These are phyloP conservation scores for Gnathonemus echidnorhynchus DNA, from an alignment of 2,113 vertebrate species.

Conservation along the genomic window DNA sequence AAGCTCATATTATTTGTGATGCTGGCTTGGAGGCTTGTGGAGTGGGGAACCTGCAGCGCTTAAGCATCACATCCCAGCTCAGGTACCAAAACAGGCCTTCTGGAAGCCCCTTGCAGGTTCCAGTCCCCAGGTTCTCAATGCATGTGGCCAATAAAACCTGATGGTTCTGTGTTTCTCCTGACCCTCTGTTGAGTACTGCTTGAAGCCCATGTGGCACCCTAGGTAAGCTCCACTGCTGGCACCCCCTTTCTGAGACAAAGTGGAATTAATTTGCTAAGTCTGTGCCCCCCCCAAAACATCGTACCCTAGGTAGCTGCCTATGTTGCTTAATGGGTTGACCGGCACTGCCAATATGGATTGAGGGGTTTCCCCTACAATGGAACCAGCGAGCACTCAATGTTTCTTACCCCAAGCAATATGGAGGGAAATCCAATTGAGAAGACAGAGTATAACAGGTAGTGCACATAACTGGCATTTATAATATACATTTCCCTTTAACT, in stretches of 20 bases:
- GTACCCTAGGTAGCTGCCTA: background rate
- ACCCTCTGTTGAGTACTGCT: background rate
- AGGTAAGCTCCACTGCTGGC: background rate
- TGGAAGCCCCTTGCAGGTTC: background rate
- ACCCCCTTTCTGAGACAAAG: background rate
- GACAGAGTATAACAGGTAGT: background rate
- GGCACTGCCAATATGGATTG: background rate
- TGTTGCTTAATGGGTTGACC: background rate
- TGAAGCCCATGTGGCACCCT: background rate
- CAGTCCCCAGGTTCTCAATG: background rate
- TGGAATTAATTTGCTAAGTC: background rate
- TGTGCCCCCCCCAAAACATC: background rate
- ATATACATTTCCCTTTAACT: background rate
- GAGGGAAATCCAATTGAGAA: background rate
- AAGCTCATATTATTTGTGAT: slow-evolving; percentile 11
- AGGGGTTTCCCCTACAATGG: background rate
- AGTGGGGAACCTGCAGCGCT: background rate
- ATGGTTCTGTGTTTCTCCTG: background rate
- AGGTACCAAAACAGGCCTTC: background rate
- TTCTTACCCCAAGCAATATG: background rate
- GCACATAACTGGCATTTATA: background rate
- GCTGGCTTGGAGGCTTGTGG: background rate
- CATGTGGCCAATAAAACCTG: background rate
- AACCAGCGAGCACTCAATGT: background rate
- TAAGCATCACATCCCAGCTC: background rate